Evolutionary conservation across 2,888 invertebrate genomes (phyloP), one percentile per base, ranked within the genome.

Genomic region (Cepaea hortensis): DNA sequence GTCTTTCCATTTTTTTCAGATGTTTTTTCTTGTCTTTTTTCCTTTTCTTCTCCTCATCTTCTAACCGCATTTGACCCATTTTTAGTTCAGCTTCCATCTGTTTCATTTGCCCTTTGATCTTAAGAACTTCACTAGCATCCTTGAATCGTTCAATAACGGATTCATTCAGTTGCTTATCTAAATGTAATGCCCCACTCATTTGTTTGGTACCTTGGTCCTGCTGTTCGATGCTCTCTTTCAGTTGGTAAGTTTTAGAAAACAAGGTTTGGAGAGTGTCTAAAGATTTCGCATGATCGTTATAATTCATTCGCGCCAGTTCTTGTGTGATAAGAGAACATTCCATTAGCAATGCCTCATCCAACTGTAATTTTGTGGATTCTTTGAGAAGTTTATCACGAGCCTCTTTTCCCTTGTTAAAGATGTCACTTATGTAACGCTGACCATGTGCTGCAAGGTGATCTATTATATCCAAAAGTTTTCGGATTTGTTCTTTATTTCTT

Each of bases 291-390:
- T 61, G 79, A 62, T 79, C 35, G 6, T 79, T 5, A 9, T 9
- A 61, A n/a, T 79, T 61, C 3, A 61, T 62, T 3, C 35, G 55
- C 11, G 7, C n/a, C 4, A 61, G n/a, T 61, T 55, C n/a, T 15
- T 79, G 61, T 4, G 5, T 55, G n/a, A 79, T 79, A n/a, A 79
- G 61, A n/a, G 61, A 9, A n/a, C 55, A 79, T 35, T 79, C 79
- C 13, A 23, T 55, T 18, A 79, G n/a, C 11, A 3, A 3, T n/a
- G 55, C 61, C 9, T 79, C 79, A 15, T 23, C 35, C 35, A 35
- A 35, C 0, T 35, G 35, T 35, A 35, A 35, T 35, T 35, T 35
- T 35, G 35, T 35, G 35, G 35, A 35, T 35, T 35, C 35, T 35
- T 35, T 35, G 1, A 35, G 35, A 35, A 35, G 35, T 35, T 35